Conservation (phyloP, 2,888 invertebrate genomes). For the Reticulitermes lucifugus region DNA sequence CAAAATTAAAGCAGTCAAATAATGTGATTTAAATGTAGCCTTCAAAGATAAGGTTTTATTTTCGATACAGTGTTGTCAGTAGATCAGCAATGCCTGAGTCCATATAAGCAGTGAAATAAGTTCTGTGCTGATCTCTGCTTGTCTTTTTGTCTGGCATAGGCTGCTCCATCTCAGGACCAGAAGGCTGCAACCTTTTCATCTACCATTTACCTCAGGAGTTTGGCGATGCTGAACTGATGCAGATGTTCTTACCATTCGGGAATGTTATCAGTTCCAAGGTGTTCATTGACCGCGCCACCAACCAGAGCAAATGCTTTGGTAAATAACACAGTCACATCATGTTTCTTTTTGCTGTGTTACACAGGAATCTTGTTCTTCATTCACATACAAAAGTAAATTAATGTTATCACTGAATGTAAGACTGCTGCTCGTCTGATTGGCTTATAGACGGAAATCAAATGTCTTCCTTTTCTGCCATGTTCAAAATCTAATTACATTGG, state of each 20-base stretch:
- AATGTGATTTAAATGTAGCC: too few species aligned
- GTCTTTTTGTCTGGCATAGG: conserved; percentile 68
- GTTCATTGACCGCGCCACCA: conserved; percentile 99
- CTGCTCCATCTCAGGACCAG: conserved; percentile 97
- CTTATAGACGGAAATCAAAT: too few species aligned
- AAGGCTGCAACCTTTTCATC: conserved; percentile 99
- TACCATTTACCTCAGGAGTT: conserved; percentile 99
- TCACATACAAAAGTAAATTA: too few species aligned
- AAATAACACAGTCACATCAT: conserved; percentile 62
- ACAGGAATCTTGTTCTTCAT: background rate
- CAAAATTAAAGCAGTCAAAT: too few species aligned
- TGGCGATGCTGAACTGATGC: conserved; percentile 98
- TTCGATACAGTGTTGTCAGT: too few species aligned
- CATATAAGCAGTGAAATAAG: background rate
- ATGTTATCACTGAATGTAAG: too few species aligned
- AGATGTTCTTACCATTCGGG: conserved; percentile 99
- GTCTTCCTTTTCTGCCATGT: too few species aligned
- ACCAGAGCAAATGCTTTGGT: conserved; percentile 99
- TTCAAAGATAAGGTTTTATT: too few species aligned
- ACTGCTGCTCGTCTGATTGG: too few species aligned
- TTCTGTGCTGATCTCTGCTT: conserved; percentile 5
- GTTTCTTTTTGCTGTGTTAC: background rate
- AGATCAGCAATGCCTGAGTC: background rate
- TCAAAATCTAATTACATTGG: too few species aligned
- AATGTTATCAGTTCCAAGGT: conserved; percentile 99